Conservation (phyloP, 2,797 vertebrate genomes). For the Microctenopoma lineatum region DNA sequence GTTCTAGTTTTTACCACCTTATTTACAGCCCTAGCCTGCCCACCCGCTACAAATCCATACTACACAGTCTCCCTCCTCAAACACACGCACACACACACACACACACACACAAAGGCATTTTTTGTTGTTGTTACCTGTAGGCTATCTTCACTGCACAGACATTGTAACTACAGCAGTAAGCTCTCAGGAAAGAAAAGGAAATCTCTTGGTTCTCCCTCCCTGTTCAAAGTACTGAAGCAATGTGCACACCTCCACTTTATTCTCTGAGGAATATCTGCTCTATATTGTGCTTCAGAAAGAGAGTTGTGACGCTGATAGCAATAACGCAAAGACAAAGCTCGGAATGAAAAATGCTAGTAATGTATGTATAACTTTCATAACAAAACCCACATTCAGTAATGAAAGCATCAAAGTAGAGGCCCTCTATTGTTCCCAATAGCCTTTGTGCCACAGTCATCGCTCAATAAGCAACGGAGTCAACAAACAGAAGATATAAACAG, state of each 20-base stretch:
- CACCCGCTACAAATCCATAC: constrained; percentile 70
- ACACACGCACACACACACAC: constrained; percentile 17
- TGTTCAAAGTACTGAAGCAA: constrained; percentile 61
- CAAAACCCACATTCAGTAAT: constrained; percentile 74
- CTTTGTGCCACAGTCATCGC: constrained; percentile 69
- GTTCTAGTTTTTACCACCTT: constrained; percentile 66
- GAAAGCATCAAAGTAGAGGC: constrained; percentile 75
- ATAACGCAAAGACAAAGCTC: constrained; percentile 59
- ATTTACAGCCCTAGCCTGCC: constrained; percentile 63
- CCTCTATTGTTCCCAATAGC: constrained; percentile 72
- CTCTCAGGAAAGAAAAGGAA: constrained; percentile 56
- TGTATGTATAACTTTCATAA: constrained; percentile 76
- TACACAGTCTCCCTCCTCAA: constrained; percentile 56
- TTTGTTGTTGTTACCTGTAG: constrained; percentile 68
- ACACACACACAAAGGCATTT: constrained; percentile 45
- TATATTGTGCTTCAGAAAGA: constrained; percentile 65
- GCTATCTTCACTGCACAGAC: constrained; percentile 74
- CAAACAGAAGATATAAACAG: constrained; percentile 77
- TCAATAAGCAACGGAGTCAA: constrained; percentile 82
- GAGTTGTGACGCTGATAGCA: constrained; percentile 67
- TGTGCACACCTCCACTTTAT: constrained; percentile 58
- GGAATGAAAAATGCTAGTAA: constrained; percentile 69
- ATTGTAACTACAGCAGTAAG: constrained; percentile 56
- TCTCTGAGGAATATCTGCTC: constrained; percentile 66
- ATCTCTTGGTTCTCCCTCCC: constrained; percentile 62